These are phyloP conservation scores for Cataglyphis hispanica DNA, from an alignment of 1,140 invertebrate genomes.

Conservation along the genomic window DNA sequence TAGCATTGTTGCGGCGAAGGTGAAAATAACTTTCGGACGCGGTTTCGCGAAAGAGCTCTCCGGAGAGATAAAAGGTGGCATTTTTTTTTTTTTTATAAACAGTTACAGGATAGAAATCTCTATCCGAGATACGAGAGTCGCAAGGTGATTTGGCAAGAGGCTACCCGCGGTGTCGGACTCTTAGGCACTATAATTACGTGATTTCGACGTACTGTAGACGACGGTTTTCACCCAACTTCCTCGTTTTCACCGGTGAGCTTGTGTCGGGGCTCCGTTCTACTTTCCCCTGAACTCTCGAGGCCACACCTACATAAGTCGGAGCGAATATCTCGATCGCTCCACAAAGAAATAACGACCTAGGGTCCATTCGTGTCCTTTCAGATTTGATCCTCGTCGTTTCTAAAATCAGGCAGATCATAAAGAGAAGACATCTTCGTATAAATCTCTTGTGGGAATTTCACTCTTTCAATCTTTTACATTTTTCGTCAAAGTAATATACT, in stretches of 20 bases:
- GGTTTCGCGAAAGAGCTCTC: not conserved
- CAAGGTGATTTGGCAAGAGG: conserved; percentile 72
- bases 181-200: conserved; percentile 72
- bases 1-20: not conserved
- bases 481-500: not conserved
- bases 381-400: not conserved
- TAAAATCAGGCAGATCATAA: not conserved
- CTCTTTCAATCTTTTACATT: not conserved
- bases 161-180: not conserved
- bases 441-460: not conserved
- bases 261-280: conserved; percentile 75
- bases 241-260: conserved; percentile 78
- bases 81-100: not conserved
- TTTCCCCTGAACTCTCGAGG: conserved; percentile 76
- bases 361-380: too few relatives aligned
- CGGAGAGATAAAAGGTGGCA: not conserved
- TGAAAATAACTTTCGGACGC: not conserved
- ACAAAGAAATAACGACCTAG: conserved; percentile 6
- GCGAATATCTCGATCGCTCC: conserved; percentile 41
- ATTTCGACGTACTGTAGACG: conserved; percentile 70
- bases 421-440: not conserved
- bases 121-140: not conserved
- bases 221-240: conserved; percentile 81
- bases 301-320: conserved; percentile 65
- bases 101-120: conserved; percentile 2